Conservation (phyloP, 2,888 invertebrate genomes). For the Petrolisthes cinctipes region DNA sequence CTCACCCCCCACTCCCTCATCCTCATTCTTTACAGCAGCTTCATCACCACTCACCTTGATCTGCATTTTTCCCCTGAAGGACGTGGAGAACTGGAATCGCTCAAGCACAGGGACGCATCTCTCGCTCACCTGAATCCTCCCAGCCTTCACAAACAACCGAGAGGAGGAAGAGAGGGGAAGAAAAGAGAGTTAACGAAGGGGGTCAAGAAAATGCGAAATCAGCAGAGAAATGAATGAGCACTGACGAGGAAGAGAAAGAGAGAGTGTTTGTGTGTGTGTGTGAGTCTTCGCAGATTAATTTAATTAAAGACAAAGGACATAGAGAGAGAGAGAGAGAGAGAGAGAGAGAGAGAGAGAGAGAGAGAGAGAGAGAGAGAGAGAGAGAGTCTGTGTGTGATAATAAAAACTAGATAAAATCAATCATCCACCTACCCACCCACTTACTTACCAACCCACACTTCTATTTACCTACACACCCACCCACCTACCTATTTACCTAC, state of each 20-base stretch:
- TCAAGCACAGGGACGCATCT: slow-evolving; percentile 79
- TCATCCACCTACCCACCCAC: no score
- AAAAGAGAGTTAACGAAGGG: not conserved
- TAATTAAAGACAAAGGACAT: not conserved
- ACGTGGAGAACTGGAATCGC: slow-evolving; percentile 77
- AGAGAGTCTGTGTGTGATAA: not conserved
- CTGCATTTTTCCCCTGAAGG: slow-evolving; percentile 80
- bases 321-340: not conserved
- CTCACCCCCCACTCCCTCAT: not conserved
- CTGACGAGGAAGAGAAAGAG: not conserved
- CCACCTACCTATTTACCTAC: no score
- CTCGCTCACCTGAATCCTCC: slow-evolving; percentile 82
- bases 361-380: slow-evolving; percentile 23
- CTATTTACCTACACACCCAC: no score
- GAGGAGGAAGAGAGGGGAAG: not conserved
- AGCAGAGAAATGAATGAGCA: not conserved
- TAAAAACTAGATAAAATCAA: not conserved
- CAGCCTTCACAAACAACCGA: slow-evolving; percentile 72
- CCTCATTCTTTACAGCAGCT: not conserved
- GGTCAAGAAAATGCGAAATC: not conserved
- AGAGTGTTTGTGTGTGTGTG: not conserved
- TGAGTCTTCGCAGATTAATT: not conserved
- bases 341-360: not conserved
- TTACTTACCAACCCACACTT: no score
- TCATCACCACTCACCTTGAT: slow-evolving; percentile 74